phyloP scores from a whole-genome alignment of 1,140 invertebrate genomes.

The Heliothis virescens region DNA sequence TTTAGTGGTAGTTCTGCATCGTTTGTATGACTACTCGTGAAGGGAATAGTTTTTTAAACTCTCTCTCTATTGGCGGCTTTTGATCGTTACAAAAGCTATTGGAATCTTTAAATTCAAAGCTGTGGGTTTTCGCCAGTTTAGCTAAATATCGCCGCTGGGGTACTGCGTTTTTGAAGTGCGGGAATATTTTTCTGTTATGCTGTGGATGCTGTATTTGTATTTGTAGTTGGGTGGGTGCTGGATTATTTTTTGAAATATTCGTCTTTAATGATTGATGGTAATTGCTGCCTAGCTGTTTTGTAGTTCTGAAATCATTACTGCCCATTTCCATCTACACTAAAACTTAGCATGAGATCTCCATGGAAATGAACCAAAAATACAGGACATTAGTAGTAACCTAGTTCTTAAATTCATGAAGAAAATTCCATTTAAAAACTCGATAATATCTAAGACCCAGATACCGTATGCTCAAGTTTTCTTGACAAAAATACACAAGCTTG shows the following conservation, averaged over 20 bases:
- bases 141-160: neutral
- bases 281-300: no score
- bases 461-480: neutral
- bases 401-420: no score
- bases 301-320: no score
- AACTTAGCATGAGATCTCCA: no score
- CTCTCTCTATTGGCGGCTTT: conserved; percentile 1
- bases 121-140: neutral
- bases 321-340: no score
- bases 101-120: conserved; percentile 30
- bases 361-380: no score
- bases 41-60: conserved; percentile 24
- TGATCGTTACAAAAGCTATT: conserved; percentile 32
- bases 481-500: conserved; percentile 6
- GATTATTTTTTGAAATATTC: no score
- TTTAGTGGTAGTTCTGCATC: conserved; percentile 48
- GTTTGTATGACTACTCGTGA: conserved; percentile 45
- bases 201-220: no score
- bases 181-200: conserved; percentile 21
- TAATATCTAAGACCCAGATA: neutral
- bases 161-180: neutral
- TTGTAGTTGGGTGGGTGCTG: no score
- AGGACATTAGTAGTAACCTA: no score
- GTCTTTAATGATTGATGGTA: no score
- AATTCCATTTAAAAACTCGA: no score